Percentiles rank a stretch among this genome's conserved stretches.
phyloP scores from a whole-genome alignment of 2,888 invertebrate species.

The Pharmacophagus antenor region DNA sequence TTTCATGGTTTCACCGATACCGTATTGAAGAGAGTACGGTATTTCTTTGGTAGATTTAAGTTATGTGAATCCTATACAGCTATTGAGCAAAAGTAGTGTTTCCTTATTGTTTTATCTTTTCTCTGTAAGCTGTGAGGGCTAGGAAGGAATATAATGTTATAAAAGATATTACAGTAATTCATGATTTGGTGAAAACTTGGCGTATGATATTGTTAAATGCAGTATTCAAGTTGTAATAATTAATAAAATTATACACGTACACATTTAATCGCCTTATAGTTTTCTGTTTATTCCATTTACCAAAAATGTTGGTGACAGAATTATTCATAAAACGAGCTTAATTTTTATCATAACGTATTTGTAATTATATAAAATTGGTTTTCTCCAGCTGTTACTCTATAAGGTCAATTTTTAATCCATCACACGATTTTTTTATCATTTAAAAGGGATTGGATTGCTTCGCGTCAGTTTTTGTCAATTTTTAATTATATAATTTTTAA shows the following conservation, averaged over 20 bases:
- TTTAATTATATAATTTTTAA: too few relatives aligned
- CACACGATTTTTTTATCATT: too few relatives aligned
- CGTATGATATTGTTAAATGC: too few relatives aligned
- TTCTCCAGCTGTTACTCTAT: not conserved
- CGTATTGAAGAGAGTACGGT: slow-evolving; percentile 24
- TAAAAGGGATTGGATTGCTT: too few relatives aligned
- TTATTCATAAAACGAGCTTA: not conserved
- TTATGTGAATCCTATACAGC: slow-evolving; percentile 14
- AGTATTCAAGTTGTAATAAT: too few relatives aligned
- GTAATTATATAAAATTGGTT: not conserved
- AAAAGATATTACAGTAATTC: too few relatives aligned
- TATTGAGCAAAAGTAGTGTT: slow-evolving; percentile 1
- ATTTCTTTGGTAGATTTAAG: slow-evolving; percentile 20
- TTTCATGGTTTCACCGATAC: slow-evolving; percentile 58
- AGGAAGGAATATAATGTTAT: not conserved
- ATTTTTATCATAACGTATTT: not conserved
- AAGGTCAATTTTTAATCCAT: too few relatives aligned
- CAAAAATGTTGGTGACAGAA: not conserved
- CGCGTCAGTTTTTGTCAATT: too few relatives aligned
- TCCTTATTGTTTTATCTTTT: slow-evolving; percentile 9
- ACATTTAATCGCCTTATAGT: not conserved
- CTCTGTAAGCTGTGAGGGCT: not conserved
- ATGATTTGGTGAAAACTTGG: too few relatives aligned
- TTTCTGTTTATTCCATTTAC: not conserved
- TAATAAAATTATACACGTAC: not conserved